Base-by-base conservation (phyloP, 1,140 invertebrate species). In the Cherax quadricarinatus region DNA sequence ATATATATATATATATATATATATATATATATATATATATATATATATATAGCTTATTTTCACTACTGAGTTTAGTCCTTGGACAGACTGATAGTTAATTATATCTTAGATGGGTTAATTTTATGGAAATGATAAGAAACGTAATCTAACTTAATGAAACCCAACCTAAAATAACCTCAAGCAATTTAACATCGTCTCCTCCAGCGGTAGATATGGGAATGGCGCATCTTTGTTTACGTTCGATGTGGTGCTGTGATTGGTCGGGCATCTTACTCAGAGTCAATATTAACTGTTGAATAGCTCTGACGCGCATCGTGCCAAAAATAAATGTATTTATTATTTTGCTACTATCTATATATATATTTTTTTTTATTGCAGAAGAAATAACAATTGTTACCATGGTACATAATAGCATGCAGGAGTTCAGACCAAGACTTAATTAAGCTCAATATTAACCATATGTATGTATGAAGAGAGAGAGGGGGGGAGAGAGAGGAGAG, bases 1-100 rank as follows among this genome's bases (percentile, higher is more conserved):
- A 70, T 70, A 70, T 70, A 70, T 70, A 70, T 70, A 70, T 70
- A 70, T 70, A 70, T 70, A 70, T 70, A 70, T 78, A 78, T 78
- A 78, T 78, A 78, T 78, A 78, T 78, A 78, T 78, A 78, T 18
- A 18, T 78, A 78, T 78, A 24, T 78, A 18, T 14, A 14, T n/a
- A 41, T 41, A 41, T 41, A 41, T 41, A 41, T 41, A 41, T 2
- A 41, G 30, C 30, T 41, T 41, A 41, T n/a, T 10, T 78, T 78
- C n/a, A 18, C n/a, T 16, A 16, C 66, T n/a, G 14, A 70, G 16
- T n/a, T n/a, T n/a, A 16, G 16, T n/a, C 66, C 66, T 3, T n/a
- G 16, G 16, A 1, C n/a, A 70, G 66, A 18, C 1, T 70, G n/a
- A 16, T 70, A 18, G n/a, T 70, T 16, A 18, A 18, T n/a, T 70